Evolutionary conservation across 23 tunicate species (phyloP).

Genomic region (Trididemnum nubilum): DNA sequence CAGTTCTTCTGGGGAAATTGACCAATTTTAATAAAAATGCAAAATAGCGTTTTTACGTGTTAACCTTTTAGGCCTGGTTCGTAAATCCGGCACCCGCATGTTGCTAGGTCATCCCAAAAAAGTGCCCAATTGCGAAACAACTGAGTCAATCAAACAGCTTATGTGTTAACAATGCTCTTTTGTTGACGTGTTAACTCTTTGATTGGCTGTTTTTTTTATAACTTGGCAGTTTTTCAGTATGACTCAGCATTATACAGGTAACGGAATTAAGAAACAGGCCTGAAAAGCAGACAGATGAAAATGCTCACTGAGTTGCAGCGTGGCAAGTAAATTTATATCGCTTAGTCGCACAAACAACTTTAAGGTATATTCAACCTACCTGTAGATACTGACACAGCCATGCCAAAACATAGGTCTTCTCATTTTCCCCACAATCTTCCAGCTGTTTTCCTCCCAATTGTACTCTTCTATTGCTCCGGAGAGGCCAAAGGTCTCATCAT

Average conservation of each 20-base stretch:
- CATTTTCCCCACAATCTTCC: conserved; percentile 70
- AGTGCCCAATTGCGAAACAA: no score
- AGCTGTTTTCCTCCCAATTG: conserved; percentile 46
- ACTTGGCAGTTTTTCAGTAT: no score
- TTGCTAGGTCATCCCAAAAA: no score
- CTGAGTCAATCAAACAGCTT: no score
- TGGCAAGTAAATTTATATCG: neutral
- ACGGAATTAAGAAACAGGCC: neutral
- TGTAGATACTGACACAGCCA: conserved; percentile 87
- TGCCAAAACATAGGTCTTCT: conserved; percentile 96
- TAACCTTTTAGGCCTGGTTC: no score
- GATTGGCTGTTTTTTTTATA: no score
- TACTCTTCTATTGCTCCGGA: conserved; percentile 80
- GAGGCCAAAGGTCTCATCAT: conserved; percentile 71
- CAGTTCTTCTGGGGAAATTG: no score
- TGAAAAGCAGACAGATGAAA: neutral
- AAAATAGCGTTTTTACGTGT: no score
- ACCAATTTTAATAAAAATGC: no score
- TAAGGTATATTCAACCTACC: conserved; percentile 21
- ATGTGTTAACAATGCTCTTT: no score
- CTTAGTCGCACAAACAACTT: neutral
- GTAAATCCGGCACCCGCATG: no score
- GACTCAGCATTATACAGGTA: neutral
- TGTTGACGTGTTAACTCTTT: no score
- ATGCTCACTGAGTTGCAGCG: neutral